Conservation (phyloP, 2,888 invertebrate genomes). For the Steinernema hermaphroditum region DNA sequence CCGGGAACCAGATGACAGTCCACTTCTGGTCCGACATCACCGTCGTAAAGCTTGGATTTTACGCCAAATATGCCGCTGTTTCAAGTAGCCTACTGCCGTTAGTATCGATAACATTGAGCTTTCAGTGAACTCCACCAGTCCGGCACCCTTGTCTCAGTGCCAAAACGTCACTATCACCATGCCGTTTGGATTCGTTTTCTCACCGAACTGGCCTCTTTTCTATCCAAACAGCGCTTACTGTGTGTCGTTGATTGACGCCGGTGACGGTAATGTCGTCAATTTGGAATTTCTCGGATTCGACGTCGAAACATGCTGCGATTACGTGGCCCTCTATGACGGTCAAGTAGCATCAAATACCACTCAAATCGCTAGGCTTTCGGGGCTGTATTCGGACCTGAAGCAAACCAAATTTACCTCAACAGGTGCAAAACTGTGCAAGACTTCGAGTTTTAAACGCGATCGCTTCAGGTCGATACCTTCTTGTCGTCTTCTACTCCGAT, state of each 20-base stretch:
- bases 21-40: neutral
- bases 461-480: too few species aligned
- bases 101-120: neutral
- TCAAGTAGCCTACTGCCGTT: neutral
- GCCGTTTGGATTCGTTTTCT: neutral
- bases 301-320: neutral
- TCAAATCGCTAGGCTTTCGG: neutral
- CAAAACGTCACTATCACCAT: neutral
- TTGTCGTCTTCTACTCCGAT: too few species aligned
- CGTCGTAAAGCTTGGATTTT: neutral
- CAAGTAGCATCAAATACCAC: neutral
- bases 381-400: neutral
- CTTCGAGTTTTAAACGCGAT: too few species aligned
- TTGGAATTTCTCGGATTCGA: neutral
- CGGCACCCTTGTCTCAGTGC: neutral
- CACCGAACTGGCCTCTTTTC: neutral
- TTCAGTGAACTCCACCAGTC: neutral
- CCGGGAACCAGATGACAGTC: neutral
- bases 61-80: neutral
- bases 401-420: neutral
- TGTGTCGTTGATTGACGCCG: neutral
- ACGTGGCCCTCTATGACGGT: neutral
- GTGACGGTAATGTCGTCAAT: neutral
- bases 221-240: neutral
- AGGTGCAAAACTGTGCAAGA: neutral